phyloP scores from a whole-genome alignment of 2,797 vertebrate species.

The Stomatorhinus walkeri region DNA sequence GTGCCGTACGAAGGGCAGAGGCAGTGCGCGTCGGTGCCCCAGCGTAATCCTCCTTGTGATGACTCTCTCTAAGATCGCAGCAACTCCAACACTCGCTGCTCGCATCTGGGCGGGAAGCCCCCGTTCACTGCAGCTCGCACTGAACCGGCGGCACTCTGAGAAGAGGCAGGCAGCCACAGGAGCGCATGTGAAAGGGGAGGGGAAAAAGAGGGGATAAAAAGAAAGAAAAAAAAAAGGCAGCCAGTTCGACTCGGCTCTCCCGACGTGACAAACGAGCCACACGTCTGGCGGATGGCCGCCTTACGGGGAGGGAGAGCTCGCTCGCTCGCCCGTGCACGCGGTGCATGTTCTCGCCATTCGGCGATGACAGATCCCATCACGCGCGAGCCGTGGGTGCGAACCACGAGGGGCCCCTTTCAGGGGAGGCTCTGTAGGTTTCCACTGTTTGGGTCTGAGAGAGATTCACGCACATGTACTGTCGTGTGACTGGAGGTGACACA shows the following conservation, averaged over 20 bases:
- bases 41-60: constrained; percentile 59
- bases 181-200: constrained; percentile 6
- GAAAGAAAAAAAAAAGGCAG: constrained; percentile 49
- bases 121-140: constrained; percentile 50
- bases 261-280: constrained; percentile 50
- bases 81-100: constrained; percentile 50
- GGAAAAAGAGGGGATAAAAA: neutral
- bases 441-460: neutral
- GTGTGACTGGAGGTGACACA: neutral
- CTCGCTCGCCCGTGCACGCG: constrained; percentile 34
- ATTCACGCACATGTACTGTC: constrained; percentile 33
- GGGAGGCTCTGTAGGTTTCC: neutral
- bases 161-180: neutral
- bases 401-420: neutral
- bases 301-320: constrained; percentile 54
- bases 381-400: neutral
- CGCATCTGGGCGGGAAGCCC: constrained; percentile 51
- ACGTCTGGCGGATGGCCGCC: constrained; percentile 60
- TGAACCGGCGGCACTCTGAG: neutral
- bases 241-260: constrained; percentile 66
- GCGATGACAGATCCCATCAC: constrained; percentile 45
- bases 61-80: constrained; percentile 55
- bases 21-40: constrained; percentile 53
- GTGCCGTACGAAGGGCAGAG: constrained; percentile 52
- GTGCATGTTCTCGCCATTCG: constrained; percentile 68